Percentiles rank a stretch among this genome's conserved stretches.
Evolutionary conservation across 2,797 vertebrate species (phyloP).

Genomic region (Falco novaeseelandiae): DNA sequence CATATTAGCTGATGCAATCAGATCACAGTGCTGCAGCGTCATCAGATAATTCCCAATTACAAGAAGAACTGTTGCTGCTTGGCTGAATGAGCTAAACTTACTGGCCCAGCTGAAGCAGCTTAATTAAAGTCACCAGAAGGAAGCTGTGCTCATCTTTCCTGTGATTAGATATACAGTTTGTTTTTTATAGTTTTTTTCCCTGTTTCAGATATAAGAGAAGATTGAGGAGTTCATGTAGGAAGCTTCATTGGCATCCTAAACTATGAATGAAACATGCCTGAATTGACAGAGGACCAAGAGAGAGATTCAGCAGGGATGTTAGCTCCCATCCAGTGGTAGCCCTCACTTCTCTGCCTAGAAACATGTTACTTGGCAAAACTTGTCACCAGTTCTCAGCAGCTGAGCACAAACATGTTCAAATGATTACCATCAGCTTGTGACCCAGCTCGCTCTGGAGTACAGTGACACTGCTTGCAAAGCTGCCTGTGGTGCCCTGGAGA

Average conservation of each 20-base stretch:
- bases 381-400: background rate
- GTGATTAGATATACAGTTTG: background rate
- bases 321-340: background rate
- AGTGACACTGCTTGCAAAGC: too few species aligned
- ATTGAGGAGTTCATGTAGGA: background rate
- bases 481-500: background rate
- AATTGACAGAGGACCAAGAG: background rate
- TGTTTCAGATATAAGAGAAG: background rate
- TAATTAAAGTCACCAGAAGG: constrained; percentile 12
- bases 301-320: background rate
- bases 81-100: constrained; percentile 9
- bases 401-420: background rate
- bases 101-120: background rate
- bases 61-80: background rate
- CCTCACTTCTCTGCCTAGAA: background rate
- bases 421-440: background rate
- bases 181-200: background rate
- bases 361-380: background rate
- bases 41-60: background rate
- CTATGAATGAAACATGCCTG: background rate
- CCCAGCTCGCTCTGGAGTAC: background rate
- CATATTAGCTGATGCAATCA: background rate
- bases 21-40: background rate
- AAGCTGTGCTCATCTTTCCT: background rate
- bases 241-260: background rate